These are phyloP conservation scores for Poecilia wingei DNA, from an alignment of 2,797 vertebrate species.

Conservation along the genomic window DNA sequence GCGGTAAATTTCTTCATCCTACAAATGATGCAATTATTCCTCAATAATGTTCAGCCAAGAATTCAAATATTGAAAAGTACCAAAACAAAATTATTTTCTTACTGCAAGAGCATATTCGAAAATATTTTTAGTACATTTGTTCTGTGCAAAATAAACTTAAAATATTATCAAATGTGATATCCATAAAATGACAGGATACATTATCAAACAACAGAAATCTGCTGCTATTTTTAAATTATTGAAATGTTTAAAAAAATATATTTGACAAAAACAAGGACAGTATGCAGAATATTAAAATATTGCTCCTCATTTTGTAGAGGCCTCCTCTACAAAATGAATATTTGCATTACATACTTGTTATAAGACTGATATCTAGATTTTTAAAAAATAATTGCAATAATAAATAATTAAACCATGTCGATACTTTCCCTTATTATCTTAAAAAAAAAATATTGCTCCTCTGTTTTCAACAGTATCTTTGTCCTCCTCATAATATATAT, in stretches of 20 bases:
- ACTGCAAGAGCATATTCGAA: not conserved
- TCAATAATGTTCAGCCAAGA: not conserved
- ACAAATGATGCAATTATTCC: not conserved
- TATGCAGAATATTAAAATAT: not conserved
- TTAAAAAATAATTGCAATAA: not conserved
- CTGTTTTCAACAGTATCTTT: not conserved
- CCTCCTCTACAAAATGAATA: too few species aligned
- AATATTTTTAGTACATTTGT: not conserved
- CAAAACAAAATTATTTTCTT: not conserved
- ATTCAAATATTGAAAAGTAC: not conserved
- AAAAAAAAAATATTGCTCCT: not conserved
- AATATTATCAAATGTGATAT: not conserved
- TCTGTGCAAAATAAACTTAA: not conserved
- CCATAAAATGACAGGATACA: not conserved
- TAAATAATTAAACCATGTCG: not conserved
- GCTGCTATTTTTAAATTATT: not conserved
- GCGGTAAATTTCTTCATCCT: slow-evolving; percentile 85
- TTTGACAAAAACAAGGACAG: not conserved
- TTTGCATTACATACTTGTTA: not conserved
- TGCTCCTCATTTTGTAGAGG: not conserved
- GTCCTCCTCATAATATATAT: not conserved
- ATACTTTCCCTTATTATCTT: not conserved
- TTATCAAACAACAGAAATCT: not conserved
- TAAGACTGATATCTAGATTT: not conserved
- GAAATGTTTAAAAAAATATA: not conserved